These are phyloP conservation scores for Podarcis lilfordi DNA, from an alignment of 2,797 vertebrate species.

Conservation along the genomic window DNA sequence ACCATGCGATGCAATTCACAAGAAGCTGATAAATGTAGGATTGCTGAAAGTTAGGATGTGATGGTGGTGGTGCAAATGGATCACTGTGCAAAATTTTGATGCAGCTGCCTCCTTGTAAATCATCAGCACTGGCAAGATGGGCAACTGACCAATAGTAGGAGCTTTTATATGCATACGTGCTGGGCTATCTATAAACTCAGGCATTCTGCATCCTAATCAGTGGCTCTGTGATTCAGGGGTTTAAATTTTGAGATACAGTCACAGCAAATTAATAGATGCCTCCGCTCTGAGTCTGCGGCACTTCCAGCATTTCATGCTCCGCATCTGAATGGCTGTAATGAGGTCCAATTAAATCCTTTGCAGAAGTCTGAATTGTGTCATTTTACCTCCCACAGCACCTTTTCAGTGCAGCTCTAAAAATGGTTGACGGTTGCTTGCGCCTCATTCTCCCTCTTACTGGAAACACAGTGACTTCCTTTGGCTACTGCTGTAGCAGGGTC, in stretches of 20 bases:
- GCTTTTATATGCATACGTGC: background rate
- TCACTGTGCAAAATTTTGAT: background rate
- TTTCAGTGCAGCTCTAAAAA: slow-evolving; percentile 52
- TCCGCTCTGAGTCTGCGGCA: background rate
- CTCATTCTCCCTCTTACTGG: slow-evolving; percentile 47
- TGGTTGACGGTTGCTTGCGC: slow-evolving; percentile 52
- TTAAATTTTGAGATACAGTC: slow-evolving; percentile 55
- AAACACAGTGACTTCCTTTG: slow-evolving; percentile 44
- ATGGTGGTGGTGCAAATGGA: too few species aligned
- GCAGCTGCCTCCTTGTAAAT: background rate
- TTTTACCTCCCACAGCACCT: slow-evolving; percentile 24
- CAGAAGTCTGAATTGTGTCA: slow-evolving; percentile 36
- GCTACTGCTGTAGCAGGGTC: slow-evolving; percentile 39
- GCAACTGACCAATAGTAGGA: background rate
- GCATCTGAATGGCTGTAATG: slow-evolving; percentile 65
- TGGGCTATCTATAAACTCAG: slow-evolving; percentile 34
- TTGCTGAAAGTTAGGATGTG: background rate
- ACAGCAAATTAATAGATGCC: slow-evolving; percentile 38
- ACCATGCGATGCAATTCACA: background rate
- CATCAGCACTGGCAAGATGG: background rate
- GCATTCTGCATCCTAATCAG: background rate
- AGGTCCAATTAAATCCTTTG: slow-evolving; percentile 64
- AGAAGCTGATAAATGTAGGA: background rate
- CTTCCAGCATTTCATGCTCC: slow-evolving; percentile 60
- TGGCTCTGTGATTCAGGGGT: slow-evolving; percentile 44